Evolutionary conservation across 2,797 vertebrate genomes (phyloP), one percentile per base, ranked within the genome.

Genomic region (Parauchenoglanis ngamensis): DNA sequence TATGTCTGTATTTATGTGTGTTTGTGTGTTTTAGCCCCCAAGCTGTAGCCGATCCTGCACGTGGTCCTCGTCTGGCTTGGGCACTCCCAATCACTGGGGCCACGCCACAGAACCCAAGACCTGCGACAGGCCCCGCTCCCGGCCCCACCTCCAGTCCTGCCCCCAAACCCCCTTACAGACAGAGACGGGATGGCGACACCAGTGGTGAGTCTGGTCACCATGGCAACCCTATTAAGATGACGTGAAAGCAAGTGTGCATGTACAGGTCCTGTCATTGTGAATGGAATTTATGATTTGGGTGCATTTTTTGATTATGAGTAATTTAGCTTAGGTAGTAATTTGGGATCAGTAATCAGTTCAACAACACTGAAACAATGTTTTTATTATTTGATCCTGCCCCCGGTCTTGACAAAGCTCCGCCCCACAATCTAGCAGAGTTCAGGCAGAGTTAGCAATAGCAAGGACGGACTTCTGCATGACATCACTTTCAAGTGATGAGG

Each of bases 11-110:
- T 31, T 31, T 31, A 31, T 31, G 31, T 31, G 31, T 31, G 31
- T 31, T 12, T 87, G 15, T 91, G 76, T 90, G 90, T 85, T 70
- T 79, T 68, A 93, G 93, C 44, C 78, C 90, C 85, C 96, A 94
- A 84, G 94, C 92, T 0, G 93, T 95, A 28, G 96, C 95, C 12
- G 97, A 97, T 90, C 94, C 97, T 28, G 25, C 97, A 85, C 87
- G 89, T 87, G 98, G 97, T 3, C 95, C 98, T 0, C 97, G 98
- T n/a, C 96, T 99, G 0, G 97, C 97, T 0, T 99, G 98, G 98
- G 95, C 96, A n/a, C 92, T 99, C 70, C 96, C 96, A 1, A 92
- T 95, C 11, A 94, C 95, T 88, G 95, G 96, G 0, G 95, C 92
- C 84, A 92, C 95, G 85, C 95, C 92, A 84, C 95, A 91, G 92